Evolutionary conservation across 2,888 invertebrate species (phyloP).

Genomic region (Dolichopus griseipennis): DNA sequence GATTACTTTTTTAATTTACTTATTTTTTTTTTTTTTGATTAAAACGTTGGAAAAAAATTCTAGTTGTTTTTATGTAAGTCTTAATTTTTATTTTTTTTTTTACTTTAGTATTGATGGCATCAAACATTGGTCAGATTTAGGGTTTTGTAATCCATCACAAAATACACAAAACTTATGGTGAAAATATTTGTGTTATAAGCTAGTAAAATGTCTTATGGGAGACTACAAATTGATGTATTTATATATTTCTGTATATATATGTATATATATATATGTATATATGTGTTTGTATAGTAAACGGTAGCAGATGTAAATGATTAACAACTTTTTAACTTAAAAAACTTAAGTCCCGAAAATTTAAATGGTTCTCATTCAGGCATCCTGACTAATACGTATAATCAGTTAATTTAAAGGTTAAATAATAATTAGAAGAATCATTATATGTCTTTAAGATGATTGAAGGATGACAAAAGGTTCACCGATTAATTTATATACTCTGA

Average conservation of each 20-base stretch:
- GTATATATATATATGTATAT: no score
- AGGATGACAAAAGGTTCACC: no score
- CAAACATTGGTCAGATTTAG: not conserved
- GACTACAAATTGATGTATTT: no score
- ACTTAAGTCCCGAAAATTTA: no score
- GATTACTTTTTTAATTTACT: not conserved
- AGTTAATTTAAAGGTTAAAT: not conserved
- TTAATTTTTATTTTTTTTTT: not conserved
- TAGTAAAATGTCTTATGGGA: no score
- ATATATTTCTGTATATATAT: no score
- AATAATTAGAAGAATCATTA: not conserved
- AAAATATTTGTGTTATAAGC: not conserved
- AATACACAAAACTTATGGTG: not conserved
- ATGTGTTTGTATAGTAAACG: not conserved
- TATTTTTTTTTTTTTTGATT: not conserved
- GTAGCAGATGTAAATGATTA: not conserved
- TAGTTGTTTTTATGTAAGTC: not conserved
- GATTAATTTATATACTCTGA: no score
- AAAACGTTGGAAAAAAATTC: not conserved
- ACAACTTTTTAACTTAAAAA: not conserved
- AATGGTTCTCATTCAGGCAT: not conserved
- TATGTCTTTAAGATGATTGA: not conserved
- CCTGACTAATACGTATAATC: not conserved
- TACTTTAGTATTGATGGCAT: not conserved
- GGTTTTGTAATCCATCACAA: constrained; percentile 2